A percentile compares a stretch with the other conserved stretches of the same genome.
Conservation (phyloP, 2,888 invertebrate species). For the Cataglyphis albicans region DNA sequence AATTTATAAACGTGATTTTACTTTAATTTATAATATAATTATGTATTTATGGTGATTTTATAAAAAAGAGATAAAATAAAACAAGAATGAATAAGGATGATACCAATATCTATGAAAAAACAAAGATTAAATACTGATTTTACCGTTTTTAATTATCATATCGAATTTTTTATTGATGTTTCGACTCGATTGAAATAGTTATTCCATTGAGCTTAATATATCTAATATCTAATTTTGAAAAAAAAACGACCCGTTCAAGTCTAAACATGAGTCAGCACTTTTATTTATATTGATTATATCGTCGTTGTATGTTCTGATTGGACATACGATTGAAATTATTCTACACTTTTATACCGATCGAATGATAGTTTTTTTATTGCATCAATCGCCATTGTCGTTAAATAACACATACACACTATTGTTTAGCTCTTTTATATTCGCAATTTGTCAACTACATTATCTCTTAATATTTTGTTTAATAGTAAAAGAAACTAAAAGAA, state of each 20-base stretch:
- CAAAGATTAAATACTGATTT: background rate
- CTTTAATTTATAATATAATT: background rate
- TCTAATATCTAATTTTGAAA: background rate
- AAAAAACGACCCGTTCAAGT: background rate
- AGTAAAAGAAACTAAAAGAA: background rate
- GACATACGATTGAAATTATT: constrained; percentile 39
- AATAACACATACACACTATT: background rate
- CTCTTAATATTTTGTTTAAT: background rate
- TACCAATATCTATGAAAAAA: background rate
- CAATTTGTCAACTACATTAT: background rate
- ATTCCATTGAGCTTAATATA: background rate
- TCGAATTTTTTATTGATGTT: background rate
- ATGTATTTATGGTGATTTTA: background rate
- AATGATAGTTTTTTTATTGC: constrained; percentile 23
- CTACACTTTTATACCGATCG: background rate
- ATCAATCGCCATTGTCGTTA: background rate
- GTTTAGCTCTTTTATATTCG: background rate
- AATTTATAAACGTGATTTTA: background rate
- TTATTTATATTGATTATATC: constrained; percentile 47
- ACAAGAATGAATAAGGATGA: background rate
- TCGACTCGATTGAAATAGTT: background rate
- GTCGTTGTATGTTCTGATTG: background rate
- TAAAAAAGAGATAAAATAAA: background rate
- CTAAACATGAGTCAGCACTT: constrained; percentile 44
- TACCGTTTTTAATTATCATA: background rate